Percentiles rank a stretch among this genome's conserved stretches.
Conservation (phyloP, 2,797 vertebrate species). For the Diplodus puntazzo region DNA sequence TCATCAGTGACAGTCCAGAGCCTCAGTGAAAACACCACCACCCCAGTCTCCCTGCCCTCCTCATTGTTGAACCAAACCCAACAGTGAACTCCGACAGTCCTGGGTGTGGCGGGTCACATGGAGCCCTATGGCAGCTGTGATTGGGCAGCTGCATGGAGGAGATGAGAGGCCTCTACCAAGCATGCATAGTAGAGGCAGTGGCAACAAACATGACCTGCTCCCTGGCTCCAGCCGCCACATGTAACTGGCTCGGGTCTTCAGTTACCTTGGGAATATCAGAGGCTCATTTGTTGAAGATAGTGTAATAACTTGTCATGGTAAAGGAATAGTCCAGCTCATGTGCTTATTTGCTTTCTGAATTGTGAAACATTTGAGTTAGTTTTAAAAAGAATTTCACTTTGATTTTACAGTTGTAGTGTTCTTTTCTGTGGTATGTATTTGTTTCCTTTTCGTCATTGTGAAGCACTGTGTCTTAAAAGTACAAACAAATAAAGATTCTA, state of each 20-base stretch:
- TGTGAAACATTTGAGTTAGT: neutral
- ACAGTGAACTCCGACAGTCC: neutral
- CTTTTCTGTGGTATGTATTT: neutral
- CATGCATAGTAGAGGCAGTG: neutral
- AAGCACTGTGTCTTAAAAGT: neutral
- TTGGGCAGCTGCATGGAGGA: slow-evolving; percentile 61
- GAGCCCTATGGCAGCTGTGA: slow-evolving; percentile 61
- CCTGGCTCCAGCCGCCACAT: slow-evolving; percentile 45
- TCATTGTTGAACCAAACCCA: neutral
- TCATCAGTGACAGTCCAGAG: slow-evolving; percentile 74
- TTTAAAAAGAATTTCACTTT: neutral
- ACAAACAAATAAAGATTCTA: slow-evolving; percentile 11
- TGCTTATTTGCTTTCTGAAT: neutral
- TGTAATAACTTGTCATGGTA: neutral
- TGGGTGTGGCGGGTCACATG: slow-evolving; percentile 75
- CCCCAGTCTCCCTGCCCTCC: slow-evolving; percentile 48
- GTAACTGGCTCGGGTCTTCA: slow-evolving; percentile 23
- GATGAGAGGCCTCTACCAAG: slow-evolving; percentile 38
- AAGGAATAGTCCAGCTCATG: neutral
- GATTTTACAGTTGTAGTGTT: neutral
- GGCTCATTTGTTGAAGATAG: neutral
- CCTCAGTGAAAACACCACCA: slow-evolving; percentile 67
- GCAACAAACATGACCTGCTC: slow-evolving; percentile 51
- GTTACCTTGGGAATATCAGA: neutral
- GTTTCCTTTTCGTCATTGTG: neutral